These are phyloP conservation scores for Myotis daubentonii DNA, from an alignment of 2,797 vertebrate species.

Conservation along the genomic window DNA sequence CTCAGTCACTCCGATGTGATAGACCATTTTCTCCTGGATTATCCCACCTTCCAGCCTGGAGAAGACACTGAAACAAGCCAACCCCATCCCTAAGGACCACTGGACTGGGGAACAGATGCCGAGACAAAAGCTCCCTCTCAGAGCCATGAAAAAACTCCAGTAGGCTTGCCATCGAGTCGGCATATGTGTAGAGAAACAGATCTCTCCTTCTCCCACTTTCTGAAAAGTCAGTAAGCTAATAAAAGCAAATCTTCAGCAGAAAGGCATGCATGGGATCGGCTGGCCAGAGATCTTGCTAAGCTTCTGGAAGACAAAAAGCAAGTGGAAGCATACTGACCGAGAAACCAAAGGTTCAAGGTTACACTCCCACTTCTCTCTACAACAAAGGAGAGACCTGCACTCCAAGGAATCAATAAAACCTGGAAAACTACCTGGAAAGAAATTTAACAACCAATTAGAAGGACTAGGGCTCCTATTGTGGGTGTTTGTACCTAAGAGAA, in stretches of 20 bases:
- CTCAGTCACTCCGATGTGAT: neutral
- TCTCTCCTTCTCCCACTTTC: neutral
- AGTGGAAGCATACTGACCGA: neutral
- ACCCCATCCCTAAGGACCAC: neutral
- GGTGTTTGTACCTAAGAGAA: neutral
- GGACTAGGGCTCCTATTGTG: neutral
- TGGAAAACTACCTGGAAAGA: slow-evolving; percentile 26
- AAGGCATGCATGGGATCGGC: neutral
- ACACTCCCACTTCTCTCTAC: neutral
- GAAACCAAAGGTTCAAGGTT: neutral
- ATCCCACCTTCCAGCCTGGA: neutral
- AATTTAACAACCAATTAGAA: slow-evolving; percentile 42
- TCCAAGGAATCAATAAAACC: slow-evolving; percentile 36
- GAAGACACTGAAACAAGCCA: neutral
- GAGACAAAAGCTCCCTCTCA: neutral
- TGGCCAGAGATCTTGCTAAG: neutral
- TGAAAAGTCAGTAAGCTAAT: slow-evolving; percentile 2
- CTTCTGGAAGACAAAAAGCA: neutral
- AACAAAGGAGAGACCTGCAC: neutral
- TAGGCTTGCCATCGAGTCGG: neutral
- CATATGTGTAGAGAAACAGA: neutral
- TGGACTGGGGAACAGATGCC: neutral
- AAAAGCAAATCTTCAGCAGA: neutral
- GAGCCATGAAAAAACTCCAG: neutral
- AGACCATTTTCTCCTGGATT: neutral